Percentiles rank a stretch among this genome's conserved stretches.
Conservation (phyloP, 1,140 invertebrate species). For the Mizuhopecten yessoensis region DNA sequence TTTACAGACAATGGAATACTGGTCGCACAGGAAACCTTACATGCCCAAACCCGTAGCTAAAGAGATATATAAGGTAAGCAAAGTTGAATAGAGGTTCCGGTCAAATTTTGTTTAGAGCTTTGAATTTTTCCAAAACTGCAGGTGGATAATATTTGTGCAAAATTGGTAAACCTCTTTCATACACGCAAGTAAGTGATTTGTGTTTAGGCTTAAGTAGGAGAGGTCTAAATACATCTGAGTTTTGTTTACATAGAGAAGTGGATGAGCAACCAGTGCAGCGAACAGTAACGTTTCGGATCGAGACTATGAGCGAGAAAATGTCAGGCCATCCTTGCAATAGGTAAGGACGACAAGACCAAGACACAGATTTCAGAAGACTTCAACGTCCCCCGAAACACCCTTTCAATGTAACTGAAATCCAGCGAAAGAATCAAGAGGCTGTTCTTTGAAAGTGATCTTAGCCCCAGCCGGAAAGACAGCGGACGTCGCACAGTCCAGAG, state of each 20-base stretch:
- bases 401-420: no score
- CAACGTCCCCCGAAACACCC: no score
- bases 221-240: background rate
- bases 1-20: background rate
- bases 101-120: background rate
- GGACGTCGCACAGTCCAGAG: no score
- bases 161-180: background rate
- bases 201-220: background rate
- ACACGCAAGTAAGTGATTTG: background rate
- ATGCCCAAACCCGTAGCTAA: background rate
- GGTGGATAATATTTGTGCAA: background rate
- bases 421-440: no score
- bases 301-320: no score
- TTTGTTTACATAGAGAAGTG: background rate
- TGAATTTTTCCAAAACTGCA: constrained; percentile 16
- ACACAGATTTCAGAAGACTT: no score
- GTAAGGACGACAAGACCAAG: no score
- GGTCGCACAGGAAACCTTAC: background rate
- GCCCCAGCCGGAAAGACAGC: no score
- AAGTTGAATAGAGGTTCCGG: no score
- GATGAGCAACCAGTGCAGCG: background rate
- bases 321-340: no score
- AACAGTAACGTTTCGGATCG: background rate
- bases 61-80: no score
- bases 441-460: no score